Evolutionary conservation across 2,888 invertebrate genomes (phyloP).

Genomic region (Nycteola revayana): DNA sequence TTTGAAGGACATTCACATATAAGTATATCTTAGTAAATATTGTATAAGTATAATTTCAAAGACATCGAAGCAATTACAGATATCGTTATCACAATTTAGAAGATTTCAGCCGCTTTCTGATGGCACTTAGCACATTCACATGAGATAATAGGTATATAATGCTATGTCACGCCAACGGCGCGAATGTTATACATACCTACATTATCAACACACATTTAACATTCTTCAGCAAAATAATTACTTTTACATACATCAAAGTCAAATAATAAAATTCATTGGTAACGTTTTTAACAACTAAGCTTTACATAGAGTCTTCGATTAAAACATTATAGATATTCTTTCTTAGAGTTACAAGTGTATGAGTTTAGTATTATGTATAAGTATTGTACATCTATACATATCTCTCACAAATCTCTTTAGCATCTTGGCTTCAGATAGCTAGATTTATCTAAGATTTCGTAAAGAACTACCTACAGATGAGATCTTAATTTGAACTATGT

Average conservation of each 20-base stretch:
- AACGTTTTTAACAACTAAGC: slow-evolving; percentile 72
- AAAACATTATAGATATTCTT: slow-evolving; percentile 39
- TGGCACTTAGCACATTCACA: slow-evolving; percentile 39
- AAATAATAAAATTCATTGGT: slow-evolving; percentile 75
- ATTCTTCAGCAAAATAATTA: slow-evolving; percentile 27
- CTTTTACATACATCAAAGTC: slow-evolving; percentile 50
- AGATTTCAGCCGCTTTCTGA: slow-evolving; percentile 32
- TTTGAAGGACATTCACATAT: slow-evolving; percentile 21
- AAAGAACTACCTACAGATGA: slow-evolving; percentile 75
- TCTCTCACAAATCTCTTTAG: slow-evolving; percentile 60
- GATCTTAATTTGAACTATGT: slow-evolving; percentile 80
- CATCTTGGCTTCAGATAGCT: slow-evolving; percentile 77
- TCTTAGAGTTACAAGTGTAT: slow-evolving; percentile 27
- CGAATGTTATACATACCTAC: slow-evolving; percentile 16
- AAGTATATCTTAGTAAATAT: slow-evolving; percentile 22
- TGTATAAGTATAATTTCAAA: slow-evolving; percentile 21
- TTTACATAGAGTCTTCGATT: slow-evolving; percentile 62
- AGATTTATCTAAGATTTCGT: slow-evolving; percentile 71
- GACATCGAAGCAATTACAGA: slow-evolving; percentile 32
- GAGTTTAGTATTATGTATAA: slow-evolving; percentile 31
- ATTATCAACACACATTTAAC: slow-evolving; percentile 20
- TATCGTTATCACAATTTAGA: slow-evolving; percentile 41
- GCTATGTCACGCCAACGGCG: slow-evolving; percentile 18
- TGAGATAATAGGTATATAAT: slow-evolving; percentile 16
- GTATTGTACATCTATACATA: slow-evolving; percentile 40